Conservation (phyloP, 2,797 vertebrate species). For the Pantherophis alleghaniensis region DNA sequence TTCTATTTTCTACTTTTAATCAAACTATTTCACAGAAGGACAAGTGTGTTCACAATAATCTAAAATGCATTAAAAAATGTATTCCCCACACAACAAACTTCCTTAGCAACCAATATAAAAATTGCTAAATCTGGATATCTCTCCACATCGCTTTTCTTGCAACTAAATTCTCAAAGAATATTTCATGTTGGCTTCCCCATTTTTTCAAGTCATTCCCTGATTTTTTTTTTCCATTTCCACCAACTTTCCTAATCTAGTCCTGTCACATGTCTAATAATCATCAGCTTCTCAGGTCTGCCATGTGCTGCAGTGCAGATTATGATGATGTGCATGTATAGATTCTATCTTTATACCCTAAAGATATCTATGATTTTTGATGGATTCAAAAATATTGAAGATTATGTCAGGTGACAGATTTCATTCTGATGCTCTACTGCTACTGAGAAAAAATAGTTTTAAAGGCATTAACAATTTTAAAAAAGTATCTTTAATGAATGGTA, state of each 20-base stretch:
- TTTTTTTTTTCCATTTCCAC: not conserved
- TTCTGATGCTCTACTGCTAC: not conserved
- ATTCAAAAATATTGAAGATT: not conserved
- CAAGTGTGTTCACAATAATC: not conserved
- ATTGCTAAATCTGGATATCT: not conserved
- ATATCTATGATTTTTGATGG: not conserved
- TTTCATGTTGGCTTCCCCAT: not conserved
- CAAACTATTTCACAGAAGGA: not conserved
- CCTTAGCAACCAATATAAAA: not conserved
- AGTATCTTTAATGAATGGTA: not conserved
- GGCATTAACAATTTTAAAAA: not conserved
- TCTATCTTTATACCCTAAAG: not conserved
- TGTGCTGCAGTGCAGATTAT: not conserved
- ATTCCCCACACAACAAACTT: not conserved
- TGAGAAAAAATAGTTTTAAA: not conserved
- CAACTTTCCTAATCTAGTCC: not conserved
- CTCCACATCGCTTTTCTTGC: not conserved
- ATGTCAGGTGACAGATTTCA: not conserved
- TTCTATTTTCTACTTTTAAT: not conserved
- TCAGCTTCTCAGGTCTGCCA: not conserved
- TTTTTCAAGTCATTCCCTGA: not conserved
- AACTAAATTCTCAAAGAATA: not conserved
- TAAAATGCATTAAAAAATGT: not conserved
- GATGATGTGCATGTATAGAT: not conserved
- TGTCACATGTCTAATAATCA: not conserved